Evolutionary conservation across 1,140 invertebrate genomes (phyloP).

Genomic region (Belonocnema kinseyi): DNA sequence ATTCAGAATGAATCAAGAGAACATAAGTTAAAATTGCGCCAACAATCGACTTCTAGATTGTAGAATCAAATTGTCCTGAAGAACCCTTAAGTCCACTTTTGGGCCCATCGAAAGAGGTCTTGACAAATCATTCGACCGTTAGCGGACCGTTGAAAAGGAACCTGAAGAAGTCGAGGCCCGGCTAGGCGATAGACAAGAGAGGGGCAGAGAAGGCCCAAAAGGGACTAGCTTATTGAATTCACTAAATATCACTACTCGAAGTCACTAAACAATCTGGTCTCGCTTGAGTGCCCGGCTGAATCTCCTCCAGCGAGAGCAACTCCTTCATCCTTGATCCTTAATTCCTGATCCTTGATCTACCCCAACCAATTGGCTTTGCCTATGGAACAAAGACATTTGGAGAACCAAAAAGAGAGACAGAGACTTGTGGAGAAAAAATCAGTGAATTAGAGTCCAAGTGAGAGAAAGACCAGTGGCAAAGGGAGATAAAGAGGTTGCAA

Average conservation of each 20-base stretch:
- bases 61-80: background rate
- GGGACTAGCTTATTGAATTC: slow-evolving; percentile 48
- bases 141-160: slow-evolving; percentile 12
- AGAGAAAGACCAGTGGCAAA: slow-evolving; percentile 29
- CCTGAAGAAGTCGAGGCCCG: slow-evolving; percentile 32
- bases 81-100: background rate
- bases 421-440: slow-evolving; percentile 16
- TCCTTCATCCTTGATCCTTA: slow-evolving; percentile 49
- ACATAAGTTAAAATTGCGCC: background rate
- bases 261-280: slow-evolving; percentile 51
- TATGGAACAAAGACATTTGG: slow-evolving; percentile 42
- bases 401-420: slow-evolving; percentile 42
- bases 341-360: slow-evolving; percentile 53
- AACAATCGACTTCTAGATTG: background rate
- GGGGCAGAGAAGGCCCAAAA: slow-evolving; percentile 36
- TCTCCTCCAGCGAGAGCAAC: slow-evolving; percentile 41
- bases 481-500: slow-evolving; percentile 46
- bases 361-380: slow-evolving; percentile 44
- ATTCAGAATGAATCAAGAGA: background rate
- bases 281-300: slow-evolving; percentile 49
- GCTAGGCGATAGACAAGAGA: slow-evolving; percentile 47
- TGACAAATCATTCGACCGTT: slow-evolving; percentile 38
- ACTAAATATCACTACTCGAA: slow-evolving; percentile 53
- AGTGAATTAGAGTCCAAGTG: slow-evolving; percentile 24
- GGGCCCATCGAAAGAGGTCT: slow-evolving; percentile 28